Evolutionary conservation across 2,797 vertebrate genomes (phyloP).

Genomic region (Hybognathus amarus): DNA sequence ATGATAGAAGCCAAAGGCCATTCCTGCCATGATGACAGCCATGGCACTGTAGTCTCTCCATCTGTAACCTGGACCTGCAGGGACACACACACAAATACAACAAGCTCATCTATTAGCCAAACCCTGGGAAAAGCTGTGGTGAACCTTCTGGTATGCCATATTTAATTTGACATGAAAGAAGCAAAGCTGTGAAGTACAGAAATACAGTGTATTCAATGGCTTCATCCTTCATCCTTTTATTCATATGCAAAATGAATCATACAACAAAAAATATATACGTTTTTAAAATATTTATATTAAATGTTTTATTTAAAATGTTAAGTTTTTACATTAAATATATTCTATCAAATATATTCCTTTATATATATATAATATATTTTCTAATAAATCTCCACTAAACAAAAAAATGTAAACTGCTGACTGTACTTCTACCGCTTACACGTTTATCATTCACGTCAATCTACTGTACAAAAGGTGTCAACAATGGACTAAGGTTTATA

Average conservation of each 20-base stretch:
- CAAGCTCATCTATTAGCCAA: conserved; percentile 28
- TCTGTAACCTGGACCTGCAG: conserved; percentile 84
- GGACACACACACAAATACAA: conserved; percentile 51
- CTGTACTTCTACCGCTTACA: background rate
- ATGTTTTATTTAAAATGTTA: background rate
- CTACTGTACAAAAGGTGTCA: background rate
- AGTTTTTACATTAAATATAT: background rate
- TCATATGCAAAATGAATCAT: background rate
- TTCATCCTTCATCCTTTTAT: background rate
- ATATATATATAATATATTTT: no score
- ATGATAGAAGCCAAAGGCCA: conserved; percentile 94
- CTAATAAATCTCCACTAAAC: background rate
- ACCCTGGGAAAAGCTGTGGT: background rate
- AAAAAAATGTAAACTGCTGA: background rate
- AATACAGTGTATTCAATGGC: background rate
- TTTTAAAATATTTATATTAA: no score
- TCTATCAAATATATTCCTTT: no score
- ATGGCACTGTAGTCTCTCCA: conserved; percentile 95
- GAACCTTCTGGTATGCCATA: background rate
- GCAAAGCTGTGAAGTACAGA: background rate
- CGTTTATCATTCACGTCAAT: background rate
- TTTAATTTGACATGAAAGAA: conserved; percentile 9
- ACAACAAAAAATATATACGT: background rate
- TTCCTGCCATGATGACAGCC: conserved; percentile 92
- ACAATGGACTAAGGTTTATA: background rate